Evolutionary conservation across 2,113 vertebrate genomes (phyloP), one percentile per base, ranked within the genome.

Genomic region (Loxodonta africana): DNA sequence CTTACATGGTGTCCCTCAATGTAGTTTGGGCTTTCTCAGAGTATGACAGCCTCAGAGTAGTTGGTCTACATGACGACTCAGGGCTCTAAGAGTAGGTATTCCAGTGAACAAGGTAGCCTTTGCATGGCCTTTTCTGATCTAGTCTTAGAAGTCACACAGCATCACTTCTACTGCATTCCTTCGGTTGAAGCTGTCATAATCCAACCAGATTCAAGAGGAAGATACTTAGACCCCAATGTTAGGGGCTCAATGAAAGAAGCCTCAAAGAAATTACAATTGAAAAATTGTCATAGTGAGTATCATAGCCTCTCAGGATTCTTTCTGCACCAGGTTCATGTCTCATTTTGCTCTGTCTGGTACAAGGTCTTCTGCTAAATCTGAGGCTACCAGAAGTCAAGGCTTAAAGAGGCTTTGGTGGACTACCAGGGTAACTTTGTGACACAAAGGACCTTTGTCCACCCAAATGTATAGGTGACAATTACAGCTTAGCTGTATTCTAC

Each of bases 291-390:
- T 1, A 74, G 48, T 88, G 53, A 5, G 28, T 41, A 84, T 51
- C 8, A 65, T 18, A 94, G 30, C 57, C 65, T 94, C 33, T 63
- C 44, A 92, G 44, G 30, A 88, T 78, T 91, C 6, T 82, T 85
- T 91, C 0, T 63, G 41, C 73, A 60, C 23, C 51, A 71, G 67
- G 15, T 82, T 82, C n/a, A 76, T 53, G 67, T 85, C 51, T 94
- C 69, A 89, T 53, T 63, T n/a, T 92, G 41, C n/a, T 91, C 48
- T 92, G 41, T 76, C 28, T 11, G 26, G 33, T 82, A 8, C 28
- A 85, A 86, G 21, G 46, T 26, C 63, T 80, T 44, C 76, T 87
- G n/a, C n/a, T 57, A 92, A 86, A 92, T 90, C 83, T 94, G 76
- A 86, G 26, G 25, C 53, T 67, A 86, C 8, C 23, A 44, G 44